Base-by-base conservation (phyloP, 2,113 vertebrate genomes). In the Lepus europaeus region DNA sequence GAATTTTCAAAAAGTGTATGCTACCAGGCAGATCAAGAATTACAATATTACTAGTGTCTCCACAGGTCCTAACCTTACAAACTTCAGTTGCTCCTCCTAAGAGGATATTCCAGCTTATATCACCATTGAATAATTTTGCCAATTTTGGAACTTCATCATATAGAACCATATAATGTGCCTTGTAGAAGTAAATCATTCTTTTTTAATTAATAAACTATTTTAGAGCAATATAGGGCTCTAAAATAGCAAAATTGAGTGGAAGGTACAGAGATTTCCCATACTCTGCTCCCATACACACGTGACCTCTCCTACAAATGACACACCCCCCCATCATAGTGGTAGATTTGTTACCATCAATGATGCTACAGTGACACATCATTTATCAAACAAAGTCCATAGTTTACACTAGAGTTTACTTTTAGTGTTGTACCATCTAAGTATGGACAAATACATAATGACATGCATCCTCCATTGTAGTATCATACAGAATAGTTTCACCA, bases 141-240 rank as follows among this genome's bases (percentile, higher is more conserved):
- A 88, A 1, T 90, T 79, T 63, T 31, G 59, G 70, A 80, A 53
- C 45, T 63, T 76, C 12, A 36, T 72, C 23, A 1, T 8, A 12
- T 66, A 53, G 51, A 39, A 36, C 86, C 33, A 13, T 10, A 29
- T n/a, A 59, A 0, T 87, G 6, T 56, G 27, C 80, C 39, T 77
- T 45, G 20, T 23, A 51, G 25, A 22, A 27, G 29, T 29, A 56
- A 56, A 17, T 61, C 19, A 33, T 36, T 61, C 66, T 72, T 80
- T 87, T 31, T 51, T 16, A 61, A 27, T 74, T 76, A 68, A 80
- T 69, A 81, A 87, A 49, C 31, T 74, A 11, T 88, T 72, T 88
- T 36, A 70, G 51, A 78, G 11, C n/a, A 77, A 56, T 63, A 51
- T 86, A 29, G 70, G 70, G 20, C 63, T 79, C 33, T 59, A 20